Conservation (phyloP, 2,113 vertebrate species). For the Callopanchax toddi region DNA sequence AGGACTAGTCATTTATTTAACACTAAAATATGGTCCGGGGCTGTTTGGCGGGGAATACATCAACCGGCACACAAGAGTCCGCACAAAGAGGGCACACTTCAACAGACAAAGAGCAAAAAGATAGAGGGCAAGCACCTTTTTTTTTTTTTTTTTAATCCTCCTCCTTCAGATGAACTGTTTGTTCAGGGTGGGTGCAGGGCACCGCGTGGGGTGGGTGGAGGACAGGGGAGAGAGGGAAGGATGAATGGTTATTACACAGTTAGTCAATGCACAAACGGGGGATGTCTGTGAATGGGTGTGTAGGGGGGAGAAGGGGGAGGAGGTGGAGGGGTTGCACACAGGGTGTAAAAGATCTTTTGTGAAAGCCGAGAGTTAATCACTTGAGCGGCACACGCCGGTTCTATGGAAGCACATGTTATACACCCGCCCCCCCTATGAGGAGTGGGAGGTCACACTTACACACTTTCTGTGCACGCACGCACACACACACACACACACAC, state of each 20-base stretch:
- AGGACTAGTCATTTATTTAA: constrained; percentile 75
- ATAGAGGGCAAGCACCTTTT: constrained; percentile 58
- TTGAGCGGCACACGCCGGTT: constrained; percentile 77
- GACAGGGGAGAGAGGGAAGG: constrained; percentile 28
- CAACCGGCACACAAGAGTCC: constrained; percentile 59
- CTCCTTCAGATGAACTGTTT: constrained; percentile 66
- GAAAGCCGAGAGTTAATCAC: constrained; percentile 76
- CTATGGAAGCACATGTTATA: constrained; percentile 76
- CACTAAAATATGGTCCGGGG: constrained; percentile 72
- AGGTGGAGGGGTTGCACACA: constrained; percentile 6
- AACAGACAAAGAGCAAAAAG: constrained; percentile 72
- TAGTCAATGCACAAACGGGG: constrained; percentile 66
- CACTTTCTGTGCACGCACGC: neutral
- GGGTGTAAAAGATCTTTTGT: constrained; percentile 74
- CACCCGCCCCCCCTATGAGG: constrained; percentile 65
- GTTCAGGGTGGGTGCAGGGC: constrained; percentile 75
- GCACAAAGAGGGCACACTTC: constrained; percentile 77
- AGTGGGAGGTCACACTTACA: constrained; percentile 43
- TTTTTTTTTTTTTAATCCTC: constrained; percentile 8
- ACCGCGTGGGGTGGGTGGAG: constrained; percentile 54
- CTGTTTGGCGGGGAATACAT: constrained; percentile 68
- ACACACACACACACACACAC: constrained; percentile 49
- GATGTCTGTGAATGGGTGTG: constrained; percentile 47
- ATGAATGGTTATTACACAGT: constrained; percentile 71
- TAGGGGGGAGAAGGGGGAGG: constrained; percentile 42